phyloP scores from a whole-genome alignment of 2,888 invertebrate species.

The Drosophila setosimentum region DNA sequence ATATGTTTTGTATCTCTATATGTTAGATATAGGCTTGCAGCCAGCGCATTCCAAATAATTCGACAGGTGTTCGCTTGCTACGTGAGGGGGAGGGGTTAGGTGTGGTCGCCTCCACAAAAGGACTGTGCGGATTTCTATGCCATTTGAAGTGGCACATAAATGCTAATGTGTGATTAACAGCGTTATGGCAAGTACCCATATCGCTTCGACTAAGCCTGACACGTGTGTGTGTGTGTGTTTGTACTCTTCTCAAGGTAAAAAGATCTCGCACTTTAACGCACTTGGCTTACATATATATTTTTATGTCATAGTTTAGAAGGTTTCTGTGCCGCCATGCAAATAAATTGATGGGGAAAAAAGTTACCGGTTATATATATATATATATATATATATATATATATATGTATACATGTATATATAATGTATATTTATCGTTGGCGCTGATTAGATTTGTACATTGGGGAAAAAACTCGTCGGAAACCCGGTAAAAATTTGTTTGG shows the following conservation, averaged over 20 bases:
- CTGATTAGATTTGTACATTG: slow-evolving; percentile 52
- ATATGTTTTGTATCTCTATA: slow-evolving; percentile 14
- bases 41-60: slow-evolving; percentile 20
- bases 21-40: slow-evolving; percentile 17
- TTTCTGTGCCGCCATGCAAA: slow-evolving; percentile 39
- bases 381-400: slow-evolving; percentile 1
- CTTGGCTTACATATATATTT: slow-evolving; percentile 34
- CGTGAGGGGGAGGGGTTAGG: background rate
- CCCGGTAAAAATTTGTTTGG: slow-evolving; percentile 12
- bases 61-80: slow-evolving; percentile 31
- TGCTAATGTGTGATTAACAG: slow-evolving; percentile 62
- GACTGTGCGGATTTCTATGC: slow-evolving; percentile 35
- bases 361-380: slow-evolving; percentile 1
- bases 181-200: slow-evolving; percentile 36
- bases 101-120: slow-evolving; percentile 34
- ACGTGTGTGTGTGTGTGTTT: background rate
- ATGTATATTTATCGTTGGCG: slow-evolving; percentile 35
- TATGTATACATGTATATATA: background rate
- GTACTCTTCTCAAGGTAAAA: background rate
- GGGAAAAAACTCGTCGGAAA: slow-evolving; percentile 30
- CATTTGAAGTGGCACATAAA: slow-evolving; percentile 45
- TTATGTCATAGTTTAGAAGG: slow-evolving; percentile 15
- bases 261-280: slow-evolving; percentile 24
- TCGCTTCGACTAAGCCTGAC: background rate
- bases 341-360: slow-evolving; percentile 23